Conservation (phyloP, 2,113 vertebrate genomes). For the Chrysochloris asiatica region DNA sequence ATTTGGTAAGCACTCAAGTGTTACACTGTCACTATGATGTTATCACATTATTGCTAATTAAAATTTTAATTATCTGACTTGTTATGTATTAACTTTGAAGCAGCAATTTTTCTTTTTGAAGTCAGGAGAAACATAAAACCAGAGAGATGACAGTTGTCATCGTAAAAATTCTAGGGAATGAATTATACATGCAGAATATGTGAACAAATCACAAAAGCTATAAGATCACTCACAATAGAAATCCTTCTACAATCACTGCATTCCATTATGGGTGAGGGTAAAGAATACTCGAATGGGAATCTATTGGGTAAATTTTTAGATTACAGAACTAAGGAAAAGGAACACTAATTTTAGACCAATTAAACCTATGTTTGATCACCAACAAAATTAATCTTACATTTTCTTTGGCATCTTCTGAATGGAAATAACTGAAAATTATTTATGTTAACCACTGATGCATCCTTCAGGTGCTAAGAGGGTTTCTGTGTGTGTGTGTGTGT, state of each 20-base stretch:
- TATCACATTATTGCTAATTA: slow-evolving; percentile 8
- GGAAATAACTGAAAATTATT: not conserved
- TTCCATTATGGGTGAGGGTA: not conserved
- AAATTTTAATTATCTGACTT: not conserved
- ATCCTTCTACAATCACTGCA: not conserved
- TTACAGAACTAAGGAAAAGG: not conserved
- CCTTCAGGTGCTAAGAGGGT: not conserved
- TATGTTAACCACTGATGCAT: not conserved
- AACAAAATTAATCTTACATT: not conserved
- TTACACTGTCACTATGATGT: not conserved
- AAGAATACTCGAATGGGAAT: not conserved
- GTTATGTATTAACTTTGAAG: not conserved
- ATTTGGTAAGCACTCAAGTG: not conserved
- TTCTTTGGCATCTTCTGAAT: not conserved
- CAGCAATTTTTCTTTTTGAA: not conserved
- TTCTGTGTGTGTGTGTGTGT: not conserved
- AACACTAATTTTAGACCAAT: not conserved
- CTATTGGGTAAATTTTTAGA: not conserved
- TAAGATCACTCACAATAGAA: not conserved
- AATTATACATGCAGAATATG: not conserved
- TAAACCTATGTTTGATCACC: not conserved
- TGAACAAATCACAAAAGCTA: not conserved
- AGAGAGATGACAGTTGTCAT: not conserved
- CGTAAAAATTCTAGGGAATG: not conserved
- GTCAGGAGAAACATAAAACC: not conserved